phyloP scores from a whole-genome alignment of 2,888 invertebrate genomes.

The Beris chalybata region DNA sequence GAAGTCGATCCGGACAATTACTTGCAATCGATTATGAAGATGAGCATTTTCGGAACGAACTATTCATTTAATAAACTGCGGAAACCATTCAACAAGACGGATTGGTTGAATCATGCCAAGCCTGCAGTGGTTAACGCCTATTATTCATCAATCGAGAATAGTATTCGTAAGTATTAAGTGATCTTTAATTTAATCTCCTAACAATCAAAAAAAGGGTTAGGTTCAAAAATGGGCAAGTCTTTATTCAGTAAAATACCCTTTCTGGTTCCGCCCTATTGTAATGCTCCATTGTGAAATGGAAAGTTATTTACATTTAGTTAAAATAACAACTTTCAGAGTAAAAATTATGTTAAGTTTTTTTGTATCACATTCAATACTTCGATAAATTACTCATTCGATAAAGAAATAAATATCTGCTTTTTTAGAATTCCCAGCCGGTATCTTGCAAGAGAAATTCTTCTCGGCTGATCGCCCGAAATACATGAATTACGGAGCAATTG shows the following conservation, averaged over 20 bases:
- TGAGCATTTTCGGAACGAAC: slow-evolving; percentile 79
- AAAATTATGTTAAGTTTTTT: not conserved
- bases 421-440: slow-evolving; percentile 90
- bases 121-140: slow-evolving; percentile 86
- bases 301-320: slow-evolving; percentile 1
- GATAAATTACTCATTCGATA: not conserved
- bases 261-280: not conserved
- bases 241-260: not conserved
- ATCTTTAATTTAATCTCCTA: not conserved
- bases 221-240: not conserved
- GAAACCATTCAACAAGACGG: slow-evolving; percentile 79
- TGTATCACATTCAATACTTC: not conserved
- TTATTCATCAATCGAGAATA: slow-evolving; percentile 83
- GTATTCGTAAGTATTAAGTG: slow-evolving; percentile 71
- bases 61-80: slow-evolving; percentile 77
- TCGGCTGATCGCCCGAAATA: slow-evolving; percentile 84
- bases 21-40: slow-evolving; percentile 73
- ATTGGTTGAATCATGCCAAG: slow-evolving; percentile 82
- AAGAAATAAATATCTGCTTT: slow-evolving; percentile 27
- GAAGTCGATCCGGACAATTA: slow-evolving; percentile 71
- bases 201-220: not conserved
- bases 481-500: slow-evolving; percentile 91
- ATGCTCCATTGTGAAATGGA: not conserved
- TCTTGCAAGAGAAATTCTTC: slow-evolving; percentile 90
- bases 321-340: slow-evolving; percentile 11